Base-by-base conservation (phyloP, 2,888 invertebrate species). In the Leucophenga maculata region DNA sequence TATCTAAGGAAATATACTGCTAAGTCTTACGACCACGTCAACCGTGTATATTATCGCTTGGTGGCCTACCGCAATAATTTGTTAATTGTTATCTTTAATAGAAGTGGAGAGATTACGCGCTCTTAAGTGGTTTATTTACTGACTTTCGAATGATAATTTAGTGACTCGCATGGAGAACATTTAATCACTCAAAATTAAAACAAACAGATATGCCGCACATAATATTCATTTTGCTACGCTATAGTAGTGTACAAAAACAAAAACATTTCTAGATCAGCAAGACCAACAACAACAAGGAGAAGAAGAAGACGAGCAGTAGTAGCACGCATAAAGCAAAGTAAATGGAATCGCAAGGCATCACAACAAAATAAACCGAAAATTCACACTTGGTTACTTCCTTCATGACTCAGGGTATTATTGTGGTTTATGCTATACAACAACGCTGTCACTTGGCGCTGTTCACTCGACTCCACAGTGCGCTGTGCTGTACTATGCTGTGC, bases 311-410 rank as follows among this genome's bases (percentile, higher is more conserved):
- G 26, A n/a, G 18, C 31, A 13, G 18, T 22, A 9, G 60, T 26
- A 20, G 16, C 6, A 13, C 26, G 26, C 26, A 26, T 18, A 32
- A 46, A 46, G 18, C 18, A 62, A 14, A 11, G 14, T 6, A 11
- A 8, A 9, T 26, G 26, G 26, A 31, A 26, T 26, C 1, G n/a
- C 74, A 79, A 76, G 77, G 83, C 80, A 80, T n/a, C n/a, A n/a
- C n/a, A n/a, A n/a, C 55, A 55, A 55, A 55, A 55, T 81, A 83
- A 80, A 81, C 80, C 78, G 74, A 80, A 80, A 80, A 80, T 80
- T 80, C 81, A 81, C 80, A 81, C 80, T 80, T 83, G 81, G 80
- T 80, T 80, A 80, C 80, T 83, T 83, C 78, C 83, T 83, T 80
- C 80, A 83, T 80, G 80, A 81, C 81, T 81, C 81, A 79, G 79